Evolutionary conservation across 2,113 vertebrate species (phyloP), one percentile per base, ranked within the genome.

Genomic region (Leucoraja erinaceus): DNA sequence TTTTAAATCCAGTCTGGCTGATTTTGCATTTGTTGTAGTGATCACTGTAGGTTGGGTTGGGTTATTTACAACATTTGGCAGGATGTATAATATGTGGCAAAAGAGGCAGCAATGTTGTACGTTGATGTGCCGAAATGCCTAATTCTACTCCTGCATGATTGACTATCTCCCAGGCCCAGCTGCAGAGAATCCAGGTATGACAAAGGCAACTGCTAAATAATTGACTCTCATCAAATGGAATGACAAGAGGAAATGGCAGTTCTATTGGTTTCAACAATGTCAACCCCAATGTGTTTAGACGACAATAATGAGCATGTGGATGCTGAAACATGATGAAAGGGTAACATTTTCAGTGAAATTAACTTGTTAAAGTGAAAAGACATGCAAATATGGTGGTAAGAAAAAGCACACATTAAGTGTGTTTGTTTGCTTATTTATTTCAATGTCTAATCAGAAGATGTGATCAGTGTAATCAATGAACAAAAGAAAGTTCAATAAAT

Each of bases 201-300:
- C 16, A 5, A 16, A 78, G 38, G 76, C 31, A 33, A 18, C 31
- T 33, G 47, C 33, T n/a, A n/a, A 75, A 75, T 75, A 75, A 25
- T 75, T 9, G 8, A 75, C 25, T 79, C 77, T 33, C 78, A 54
- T 47, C 38, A 38, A 79, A 20, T 18, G 3, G 5, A 79, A 79
- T 18, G 22, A 18, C 78, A 83, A 1, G 79, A 81, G 78, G 18
- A 83, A 72, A 83, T 25, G 79, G 47, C 79, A 83, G 79, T 83
- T 83, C 38, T 54, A 25, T 9, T 83, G 79, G 79, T 83, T 56
- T 83, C 25, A 83, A 83, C 22, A 83, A 83, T 83, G 47, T 83
- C 47, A 83, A 56, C 20, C 25, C 20, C 20, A 83, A 83, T 25
- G 47, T 54, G 47, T 56, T 22, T 47, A 83, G 56, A 83, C 22